Evolutionary conservation across 1,140 invertebrate genomes (phyloP), one percentile per base, ranked within the genome.

Genomic region (Lasioglossum baleicum): DNA sequence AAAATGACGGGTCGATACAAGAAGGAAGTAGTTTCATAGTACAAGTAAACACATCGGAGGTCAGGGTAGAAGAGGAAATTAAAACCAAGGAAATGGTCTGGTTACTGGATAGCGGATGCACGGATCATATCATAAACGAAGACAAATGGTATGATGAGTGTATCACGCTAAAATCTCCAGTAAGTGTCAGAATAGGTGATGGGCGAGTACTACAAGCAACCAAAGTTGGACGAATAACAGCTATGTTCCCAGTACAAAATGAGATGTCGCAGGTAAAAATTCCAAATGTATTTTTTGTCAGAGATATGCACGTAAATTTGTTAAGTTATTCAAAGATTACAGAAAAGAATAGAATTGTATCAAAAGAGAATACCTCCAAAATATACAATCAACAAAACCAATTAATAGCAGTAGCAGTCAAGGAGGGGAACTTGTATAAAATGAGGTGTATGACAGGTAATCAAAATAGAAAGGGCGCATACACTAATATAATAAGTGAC

Each of bases 251-350:
- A 58, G 56, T 58, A n/a, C 1, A 58, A 0, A 58, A 58, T n/a
- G 20, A 58, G 4, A 58, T 15, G 15, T 58, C 66, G 26, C 13
- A 76, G 42, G 51, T 69, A 48, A 26, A 51, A 26, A 51, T 76
- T 53, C 51, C n/a, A 44, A 77, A 84, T 72, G 76, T 85, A 15
- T 82, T 67, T 51, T 85, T 56, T 65, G 80, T 67, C 7, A 44
- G 75, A 85, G 61, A 79, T 10, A 78, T 85, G 72, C 58, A 70
- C 17, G 48, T n/a, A 70, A n/a, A n/a, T n/a, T n/a, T n/a, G 40
- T 48, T 83, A 10, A 85, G 81, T 66, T 83, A 60, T 40, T 40
- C 40, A 56, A 80, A 77, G 10, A 56, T 74, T 53, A 80, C 66
- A 22, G 71, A 71, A 58, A 74, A 66, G 1, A 67, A 76, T 66